A percentile compares a stretch with the other conserved stretches of the same genome.
phyloP scores from a whole-genome alignment of 2,888 invertebrate genomes.

The Himalopsyche tibetana region DNA sequence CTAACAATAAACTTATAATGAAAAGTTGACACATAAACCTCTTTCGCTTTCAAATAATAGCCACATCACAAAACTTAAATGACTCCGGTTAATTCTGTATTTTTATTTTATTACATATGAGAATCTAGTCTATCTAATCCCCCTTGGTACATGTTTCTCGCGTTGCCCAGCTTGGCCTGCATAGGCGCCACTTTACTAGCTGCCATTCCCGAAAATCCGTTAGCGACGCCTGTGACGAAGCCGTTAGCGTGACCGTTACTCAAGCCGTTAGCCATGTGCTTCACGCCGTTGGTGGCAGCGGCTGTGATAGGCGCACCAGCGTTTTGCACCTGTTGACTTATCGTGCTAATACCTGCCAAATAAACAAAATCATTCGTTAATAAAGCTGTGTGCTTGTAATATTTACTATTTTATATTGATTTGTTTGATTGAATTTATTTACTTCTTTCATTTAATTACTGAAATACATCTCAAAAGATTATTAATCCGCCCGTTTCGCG shows the following conservation, averaged over 20 bases:
- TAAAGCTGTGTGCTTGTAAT: not conserved
- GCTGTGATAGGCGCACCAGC: slow-evolving; percentile 19
- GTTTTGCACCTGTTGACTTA: slow-evolving; percentile 67
- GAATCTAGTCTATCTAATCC: slow-evolving; percentile 50
- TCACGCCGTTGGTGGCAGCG: slow-evolving; percentile 73
- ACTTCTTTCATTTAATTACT: too few relatives aligned
- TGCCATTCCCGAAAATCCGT: slow-evolving; percentile 68
- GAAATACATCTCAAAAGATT: too few relatives aligned
- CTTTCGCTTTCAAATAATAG: not conserved
- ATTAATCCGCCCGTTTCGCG: too few relatives aligned
- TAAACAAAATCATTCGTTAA: not conserved
- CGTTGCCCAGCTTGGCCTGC: slow-evolving; percentile 33
- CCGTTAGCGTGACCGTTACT: slow-evolving; percentile 67
- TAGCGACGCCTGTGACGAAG: slow-evolving; percentile 49
- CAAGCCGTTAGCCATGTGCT: slow-evolving; percentile 71
- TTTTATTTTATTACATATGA: slow-evolving; percentile 50
- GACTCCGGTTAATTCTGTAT: too few relatives aligned
- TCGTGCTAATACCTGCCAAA: slow-evolving; percentile 62
- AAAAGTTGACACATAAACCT: slow-evolving; percentile 3
- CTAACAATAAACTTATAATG: not conserved
- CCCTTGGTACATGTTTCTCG: slow-evolving; percentile 44
- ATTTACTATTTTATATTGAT: too few relatives aligned
- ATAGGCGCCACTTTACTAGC: slow-evolving; percentile 67
- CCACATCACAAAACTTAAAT: not conserved
- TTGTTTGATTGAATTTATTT: too few relatives aligned